phyloP scores from a whole-genome alignment of 2,888 invertebrate genomes.

The Beris chalybata region DNA sequence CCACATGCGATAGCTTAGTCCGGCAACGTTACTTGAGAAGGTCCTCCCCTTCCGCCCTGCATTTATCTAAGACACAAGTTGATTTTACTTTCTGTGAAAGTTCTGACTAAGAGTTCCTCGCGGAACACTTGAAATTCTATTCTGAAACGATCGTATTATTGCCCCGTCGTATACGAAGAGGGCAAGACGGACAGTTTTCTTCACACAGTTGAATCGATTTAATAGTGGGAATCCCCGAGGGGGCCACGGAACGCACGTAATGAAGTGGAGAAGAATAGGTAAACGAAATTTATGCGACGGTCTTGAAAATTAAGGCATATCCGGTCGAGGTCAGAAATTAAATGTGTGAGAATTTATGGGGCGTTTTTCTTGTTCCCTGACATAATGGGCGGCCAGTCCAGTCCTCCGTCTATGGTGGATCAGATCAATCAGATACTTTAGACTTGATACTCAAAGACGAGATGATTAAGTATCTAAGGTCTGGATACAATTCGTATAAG shows the following conservation, averaged over 20 bases:
- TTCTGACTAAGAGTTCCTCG: too few species aligned
- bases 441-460: too few species aligned
- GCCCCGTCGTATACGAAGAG: too few species aligned
- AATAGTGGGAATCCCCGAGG: constrained; percentile 26
- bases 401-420: too few species aligned
- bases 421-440: too few species aligned
- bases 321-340: constrained; percentile 23
- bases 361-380: background rate
- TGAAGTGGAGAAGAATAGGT: background rate
- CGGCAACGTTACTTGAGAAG: too few species aligned
- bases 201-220: constrained; percentile 31
- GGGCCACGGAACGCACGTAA: constrained; percentile 8
- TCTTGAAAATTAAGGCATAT: constrained; percentile 30
- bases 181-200: background rate
- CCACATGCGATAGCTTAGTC: too few species aligned
- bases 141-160: too few species aligned
- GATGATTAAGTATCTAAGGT: too few species aligned
- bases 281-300: background rate
- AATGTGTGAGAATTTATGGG: constrained; percentile 3
- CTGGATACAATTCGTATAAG: too few species aligned
- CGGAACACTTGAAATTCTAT: background rate
- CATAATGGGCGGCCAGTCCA: too few species aligned
- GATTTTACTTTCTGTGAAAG: constrained; percentile 10
- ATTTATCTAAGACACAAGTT: background rate
- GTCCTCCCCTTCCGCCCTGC: too few species aligned